Percentiles rank a stretch among this genome's conserved stretches.
Evolutionary conservation across 2,888 invertebrate genomes (phyloP).

Genomic region (Oxycera nigricornis): DNA sequence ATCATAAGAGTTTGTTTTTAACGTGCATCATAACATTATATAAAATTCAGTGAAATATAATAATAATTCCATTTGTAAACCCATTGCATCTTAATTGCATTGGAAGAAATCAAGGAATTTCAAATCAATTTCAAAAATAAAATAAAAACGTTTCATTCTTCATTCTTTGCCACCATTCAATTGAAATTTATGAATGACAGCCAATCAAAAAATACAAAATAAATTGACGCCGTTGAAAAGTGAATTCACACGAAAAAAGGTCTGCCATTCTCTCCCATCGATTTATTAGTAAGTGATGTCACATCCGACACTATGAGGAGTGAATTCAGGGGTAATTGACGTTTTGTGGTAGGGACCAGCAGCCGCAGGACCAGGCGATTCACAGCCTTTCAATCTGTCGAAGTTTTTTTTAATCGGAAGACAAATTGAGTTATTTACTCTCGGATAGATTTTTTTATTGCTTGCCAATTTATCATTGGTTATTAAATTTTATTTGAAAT

Average conservation of each 20-base stretch:
- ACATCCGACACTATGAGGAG: neutral
- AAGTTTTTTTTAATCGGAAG: slow-evolving; percentile 5
- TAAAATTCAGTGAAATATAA: no score
- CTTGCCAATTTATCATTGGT: neutral
- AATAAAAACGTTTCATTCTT: no score
- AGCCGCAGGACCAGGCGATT: neutral
- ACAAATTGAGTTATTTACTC: slow-evolving; percentile 19
- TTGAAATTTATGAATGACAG: neutral
- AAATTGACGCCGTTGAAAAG: neutral
- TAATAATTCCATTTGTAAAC: no score
- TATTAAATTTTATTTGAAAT: slow-evolving; percentile 2
- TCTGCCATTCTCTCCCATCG: neutral
- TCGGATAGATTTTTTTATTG: neutral
- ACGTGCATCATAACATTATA: no score
- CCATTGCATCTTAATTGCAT: no score
- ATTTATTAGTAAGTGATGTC: slow-evolving; percentile 1
- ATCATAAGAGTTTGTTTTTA: no score
- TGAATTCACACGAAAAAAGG: neutral
- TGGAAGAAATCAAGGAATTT: no score
- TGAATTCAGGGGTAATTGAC: neutral
- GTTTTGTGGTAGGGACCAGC: neutral
- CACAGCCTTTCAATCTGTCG: slow-evolving; percentile 2
- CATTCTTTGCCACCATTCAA: no score
- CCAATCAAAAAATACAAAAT: neutral
- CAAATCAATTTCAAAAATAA: no score